Base-by-base conservation (phyloP, 1,140 invertebrate species). In the Tetramorium simillimum region DNA sequence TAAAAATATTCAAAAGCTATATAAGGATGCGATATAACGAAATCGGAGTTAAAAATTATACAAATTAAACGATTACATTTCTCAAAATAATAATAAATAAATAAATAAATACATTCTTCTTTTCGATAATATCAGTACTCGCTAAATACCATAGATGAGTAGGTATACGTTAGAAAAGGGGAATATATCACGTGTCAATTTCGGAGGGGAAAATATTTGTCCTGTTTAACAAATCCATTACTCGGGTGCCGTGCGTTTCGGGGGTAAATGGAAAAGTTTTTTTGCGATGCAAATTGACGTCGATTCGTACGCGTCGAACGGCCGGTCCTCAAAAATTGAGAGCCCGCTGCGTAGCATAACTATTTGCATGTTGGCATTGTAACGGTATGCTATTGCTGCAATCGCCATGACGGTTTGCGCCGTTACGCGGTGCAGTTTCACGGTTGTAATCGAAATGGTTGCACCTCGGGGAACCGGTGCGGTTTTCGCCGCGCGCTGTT, bases 391-490 rank as follows among this genome's bases (percentile, higher is more conserved):
- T 51, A 43, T 60, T 21, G 65, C 46, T 56, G 53, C 62, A 78
- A 85, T 78, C 82, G 73, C 73, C 82, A 43, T 49, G 63, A 75
- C 49, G 63, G 63, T 80, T 81, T 60, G 14, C n/a, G 40, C 85
- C 85, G 62, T 63, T 75, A 37, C 58, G 58, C 58, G 58, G 33
- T 49, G 51, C 85, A 86, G 75, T 86, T 86, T 81, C 76, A 84
- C 56, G 69, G 43, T 81, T 69, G 85, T 86, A 86, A 86, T 86
- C 85, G 85, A 86, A 86, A 86, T 80, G 63, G 85, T 86, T 86
- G 75, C 73, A 82, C 85, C 85, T 82, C 53, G 24, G 77, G 78
- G 85, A 82, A 72, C 33, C 77, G 77, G 77, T 86, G 85, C 67
- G 85, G 85, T 86, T 86, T 86, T 82, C 85, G 40, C 43, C 40